Base-by-base conservation (phyloP, 2,797 vertebrate species). In the Jordanella pulchra region DNA sequence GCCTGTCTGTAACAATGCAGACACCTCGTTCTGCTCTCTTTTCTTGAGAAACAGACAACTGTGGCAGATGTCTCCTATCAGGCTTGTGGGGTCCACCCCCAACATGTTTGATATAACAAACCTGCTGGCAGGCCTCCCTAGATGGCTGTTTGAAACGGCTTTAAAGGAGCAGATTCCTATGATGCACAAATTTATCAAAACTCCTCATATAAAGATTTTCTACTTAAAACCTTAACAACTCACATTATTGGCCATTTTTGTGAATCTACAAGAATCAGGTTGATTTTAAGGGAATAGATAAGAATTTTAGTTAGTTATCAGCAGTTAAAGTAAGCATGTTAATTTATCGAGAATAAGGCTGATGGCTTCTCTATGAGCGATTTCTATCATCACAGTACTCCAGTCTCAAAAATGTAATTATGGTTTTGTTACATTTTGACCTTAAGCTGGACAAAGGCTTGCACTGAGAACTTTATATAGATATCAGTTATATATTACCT, bases 1-100 rank as follows among this genome's bases (percentile, higher is more conserved):
- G 65, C 65, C 73, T 75, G 60, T 74, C 81, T 83, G 74, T 79
- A 81, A 71, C 72, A 77, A 58, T 47, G 71, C 80, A 80, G 73
- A 84, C 87, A 85, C 82, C 55, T 86, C 60, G 65, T 81, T 86
- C 65, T 73, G 54, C 76, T 77, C 70, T 83, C 66, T 69, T 84
- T 69, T 80, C 71, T 69, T 71, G 78, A 84, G 44, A 72, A 81
- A 81, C 63, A 73, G 67, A 12, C 75, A 54, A 80, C 50, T 56
- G 7, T 67, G 58, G 84, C 83, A 89, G 86, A 91, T 86, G 89
- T 86, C 81, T 84, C 77, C 83, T 69, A 83, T 89, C 91, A 86
- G 68, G 77, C 76, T 18, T 74, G 30, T 76, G 79, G 75, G 75
- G 55, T 69, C 75, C 48, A 55, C 69, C 69, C 72, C 66, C 70